Percentiles rank a stretch among this genome's conserved stretches.
These are phyloP conservation scores for Clepsis dumicolana DNA, from an alignment of 2,888 invertebrate genomes.

Conservation along the genomic window DNA sequence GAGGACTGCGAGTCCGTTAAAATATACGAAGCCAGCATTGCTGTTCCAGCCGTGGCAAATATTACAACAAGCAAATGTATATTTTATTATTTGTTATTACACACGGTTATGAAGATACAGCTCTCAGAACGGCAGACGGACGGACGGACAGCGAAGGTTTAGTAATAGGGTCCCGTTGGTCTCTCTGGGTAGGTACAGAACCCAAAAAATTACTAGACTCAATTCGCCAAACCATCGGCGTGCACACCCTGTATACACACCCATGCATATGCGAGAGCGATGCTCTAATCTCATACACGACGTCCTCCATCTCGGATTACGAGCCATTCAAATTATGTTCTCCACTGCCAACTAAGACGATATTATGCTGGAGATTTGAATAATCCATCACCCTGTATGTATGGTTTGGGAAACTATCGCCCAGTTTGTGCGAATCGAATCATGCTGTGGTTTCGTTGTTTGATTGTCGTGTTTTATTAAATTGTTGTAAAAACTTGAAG, in stretches of 20 bases:
- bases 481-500: too few relatives aligned
- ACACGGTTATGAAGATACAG: too few relatives aligned
- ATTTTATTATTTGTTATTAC: too few relatives aligned
- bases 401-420: neutral
- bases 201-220: neutral
- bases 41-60: too few relatives aligned
- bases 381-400: conserved; percentile 30
- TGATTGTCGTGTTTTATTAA: neutral
- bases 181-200: too few relatives aligned
- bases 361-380: conserved; percentile 42
- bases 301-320: conserved; percentile 41
- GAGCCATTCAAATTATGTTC: conserved; percentile 40
- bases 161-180: too few relatives aligned
- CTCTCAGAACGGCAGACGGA: too few relatives aligned
- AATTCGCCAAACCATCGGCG: neutral
- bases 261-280: conserved; percentile 44
- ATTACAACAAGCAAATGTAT: too few relatives aligned
- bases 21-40: too few relatives aligned
- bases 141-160: too few relatives aligned
- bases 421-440: neutral
- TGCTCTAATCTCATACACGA: conserved; percentile 36
- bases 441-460: neutral
- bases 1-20: too few relatives aligned
- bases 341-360: conserved; percentile 37
- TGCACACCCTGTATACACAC: conserved; percentile 22